Conservation (phyloP, 2,797 vertebrate species). For the Sitta carolinensis region DNA sequence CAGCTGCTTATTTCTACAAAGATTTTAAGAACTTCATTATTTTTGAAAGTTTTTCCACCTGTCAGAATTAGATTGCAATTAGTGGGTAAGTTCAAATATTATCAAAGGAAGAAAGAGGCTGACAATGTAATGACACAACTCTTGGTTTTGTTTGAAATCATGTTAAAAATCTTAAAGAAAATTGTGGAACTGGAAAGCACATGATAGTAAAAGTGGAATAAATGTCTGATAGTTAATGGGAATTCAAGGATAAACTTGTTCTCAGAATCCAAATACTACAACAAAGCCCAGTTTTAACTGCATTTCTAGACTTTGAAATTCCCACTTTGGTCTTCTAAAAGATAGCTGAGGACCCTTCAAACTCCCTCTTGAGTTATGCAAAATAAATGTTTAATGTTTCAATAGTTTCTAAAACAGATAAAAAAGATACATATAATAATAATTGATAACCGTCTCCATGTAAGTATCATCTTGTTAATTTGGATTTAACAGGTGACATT, state of each 20-base stretch:
- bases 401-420: background rate
- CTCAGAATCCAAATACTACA: background rate
- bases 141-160: background rate
- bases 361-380: background rate
- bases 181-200: background rate
- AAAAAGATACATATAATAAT: background rate
- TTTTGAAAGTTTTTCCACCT: background rate
- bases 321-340: background rate
- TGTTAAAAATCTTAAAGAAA: background rate
- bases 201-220: background rate
- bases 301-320: conserved; percentile 12
- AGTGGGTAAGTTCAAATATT: background rate
- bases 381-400: background rate
- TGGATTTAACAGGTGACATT: background rate
- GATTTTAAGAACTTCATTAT: background rate
- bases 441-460: background rate
- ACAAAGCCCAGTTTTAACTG: background rate
- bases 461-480: background rate
- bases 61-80: background rate
- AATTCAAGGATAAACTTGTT: background rate
- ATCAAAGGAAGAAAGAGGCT: background rate
- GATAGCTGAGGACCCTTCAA: background rate
- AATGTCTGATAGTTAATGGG: background rate
- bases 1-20: background rate
- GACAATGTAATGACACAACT: background rate